Evolutionary conservation across 2,113 vertebrate species (phyloP).

Genomic region (Aix galericulata): DNA sequence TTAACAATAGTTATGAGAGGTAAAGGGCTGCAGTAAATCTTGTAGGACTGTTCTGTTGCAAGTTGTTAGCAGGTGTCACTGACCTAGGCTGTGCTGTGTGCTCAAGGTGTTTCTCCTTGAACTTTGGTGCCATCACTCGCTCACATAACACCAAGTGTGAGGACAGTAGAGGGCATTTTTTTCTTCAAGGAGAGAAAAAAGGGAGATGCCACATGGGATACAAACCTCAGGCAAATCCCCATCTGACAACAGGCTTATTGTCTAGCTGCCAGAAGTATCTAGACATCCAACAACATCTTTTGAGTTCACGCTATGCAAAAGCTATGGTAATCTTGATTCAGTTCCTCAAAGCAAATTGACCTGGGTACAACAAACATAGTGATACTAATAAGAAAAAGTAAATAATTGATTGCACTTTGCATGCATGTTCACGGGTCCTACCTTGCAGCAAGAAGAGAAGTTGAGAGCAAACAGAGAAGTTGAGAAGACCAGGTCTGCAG

Average conservation of each 20-base stretch:
- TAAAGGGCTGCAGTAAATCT: background rate
- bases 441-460: background rate
- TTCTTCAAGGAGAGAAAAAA: background rate
- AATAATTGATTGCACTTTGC: background rate
- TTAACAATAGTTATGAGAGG: background rate
- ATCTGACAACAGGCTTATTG: background rate
- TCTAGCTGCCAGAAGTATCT: background rate
- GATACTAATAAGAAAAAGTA: background rate
- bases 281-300: background rate
- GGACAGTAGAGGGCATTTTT: background rate
- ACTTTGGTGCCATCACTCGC: background rate
- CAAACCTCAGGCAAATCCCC: background rate
- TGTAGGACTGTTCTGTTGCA: background rate
- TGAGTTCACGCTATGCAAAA: background rate
- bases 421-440: background rate
- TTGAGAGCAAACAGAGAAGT: background rate
- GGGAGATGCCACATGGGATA: background rate
- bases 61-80: too few species aligned
- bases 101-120: accelerated
- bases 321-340: background rate
- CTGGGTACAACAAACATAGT: background rate
- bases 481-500: background rate
- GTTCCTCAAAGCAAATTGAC: background rate
- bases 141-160: too few species aligned
- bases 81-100: background rate